A percentile compares a stretch with the other conserved stretches of the same genome.
These are phyloP conservation scores for Brachypalpus laphriformis DNA, from an alignment of 2,888 invertebrate species.

Conservation along the genomic window DNA sequence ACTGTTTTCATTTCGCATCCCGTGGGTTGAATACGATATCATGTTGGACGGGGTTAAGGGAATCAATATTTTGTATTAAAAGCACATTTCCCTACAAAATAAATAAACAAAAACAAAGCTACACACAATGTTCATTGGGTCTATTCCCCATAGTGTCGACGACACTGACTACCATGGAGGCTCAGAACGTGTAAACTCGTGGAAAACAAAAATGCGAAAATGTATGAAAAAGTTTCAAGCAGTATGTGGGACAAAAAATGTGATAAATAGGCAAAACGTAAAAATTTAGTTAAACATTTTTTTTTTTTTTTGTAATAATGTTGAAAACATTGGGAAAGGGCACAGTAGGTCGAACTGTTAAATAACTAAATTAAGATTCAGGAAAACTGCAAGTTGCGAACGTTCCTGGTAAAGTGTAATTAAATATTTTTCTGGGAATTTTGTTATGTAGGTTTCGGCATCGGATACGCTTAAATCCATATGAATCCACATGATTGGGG, in stretches of 20 bases:
- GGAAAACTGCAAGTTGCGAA: too few relatives aligned
- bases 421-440: too few relatives aligned
- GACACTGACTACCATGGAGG: conserved; percentile 18
- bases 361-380: background rate
- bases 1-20: conserved; percentile 23
- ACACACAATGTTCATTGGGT: background rate
- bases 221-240: background rate
- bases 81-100: conserved; percentile 27
- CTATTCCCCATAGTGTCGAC: conserved; percentile 45
- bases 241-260: conserved; percentile 30
- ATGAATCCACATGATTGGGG: too few relatives aligned
- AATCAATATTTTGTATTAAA: conserved; percentile 47
- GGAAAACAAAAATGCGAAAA: conserved; percentile 15
- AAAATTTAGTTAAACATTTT: background rate
- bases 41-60: conserved; percentile 18
- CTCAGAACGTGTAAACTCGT: background rate
- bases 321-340: background rate
- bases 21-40: conserved; percentile 57
- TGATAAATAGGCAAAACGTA: background rate
- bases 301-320: background rate
- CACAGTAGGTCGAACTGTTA: background rate
- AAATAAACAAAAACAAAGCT: background rate
- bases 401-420: too few relatives aligned
- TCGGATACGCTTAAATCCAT: too few relatives aligned
- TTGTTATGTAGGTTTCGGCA: too few relatives aligned